phyloP scores from a whole-genome alignment of 2,888 invertebrate species.

The Craniophora ligustri region DNA sequence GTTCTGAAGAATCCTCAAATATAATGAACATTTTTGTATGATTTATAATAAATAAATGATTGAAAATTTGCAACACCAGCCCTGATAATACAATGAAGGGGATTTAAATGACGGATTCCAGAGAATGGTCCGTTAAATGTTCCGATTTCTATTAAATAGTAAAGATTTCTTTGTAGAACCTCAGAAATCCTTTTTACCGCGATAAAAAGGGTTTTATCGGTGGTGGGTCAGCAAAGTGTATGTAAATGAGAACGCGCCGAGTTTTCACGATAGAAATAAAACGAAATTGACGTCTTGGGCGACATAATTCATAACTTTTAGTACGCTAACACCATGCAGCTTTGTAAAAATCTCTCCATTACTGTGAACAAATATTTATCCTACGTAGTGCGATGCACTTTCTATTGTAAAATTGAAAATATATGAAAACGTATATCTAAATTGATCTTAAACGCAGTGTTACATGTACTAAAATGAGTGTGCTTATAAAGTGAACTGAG shows the following conservation, averaged over 20 bases:
- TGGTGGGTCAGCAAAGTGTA: constrained; percentile 86
- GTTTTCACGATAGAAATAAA: constrained; percentile 76
- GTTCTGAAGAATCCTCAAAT: too few species aligned
- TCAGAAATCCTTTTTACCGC: constrained; percentile 78
- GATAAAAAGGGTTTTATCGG: constrained; percentile 84
- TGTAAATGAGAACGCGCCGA: constrained; percentile 80
- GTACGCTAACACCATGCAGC: constrained; percentile 41
- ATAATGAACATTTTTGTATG: neutral
- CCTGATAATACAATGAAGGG: constrained; percentile 54
- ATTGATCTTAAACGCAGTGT: constrained; percentile 21
- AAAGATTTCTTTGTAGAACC: constrained; percentile 73
- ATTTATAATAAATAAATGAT: constrained; percentile 14
- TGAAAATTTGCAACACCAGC: constrained; percentile 41
- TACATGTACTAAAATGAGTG: constrained; percentile 7
- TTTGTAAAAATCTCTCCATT: constrained; percentile 28
- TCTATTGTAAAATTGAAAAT: constrained; percentile 22
- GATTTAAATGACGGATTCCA: constrained; percentile 58
- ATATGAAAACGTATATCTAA: constrained; percentile 14
- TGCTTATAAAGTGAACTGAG: constrained; percentile 23
- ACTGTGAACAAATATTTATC: too few species aligned
- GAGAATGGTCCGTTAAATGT: constrained; percentile 53
- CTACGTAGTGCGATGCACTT: constrained; percentile 9
- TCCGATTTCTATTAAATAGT: constrained; percentile 71
- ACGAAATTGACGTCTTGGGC: constrained; percentile 72
- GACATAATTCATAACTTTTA: constrained; percentile 64